A percentile compares a stretch with the other conserved stretches of the same genome.
These are phyloP conservation scores for Lasiurus borealis DNA, from an alignment of 2,113 vertebrate species.

Conservation along the genomic window DNA sequence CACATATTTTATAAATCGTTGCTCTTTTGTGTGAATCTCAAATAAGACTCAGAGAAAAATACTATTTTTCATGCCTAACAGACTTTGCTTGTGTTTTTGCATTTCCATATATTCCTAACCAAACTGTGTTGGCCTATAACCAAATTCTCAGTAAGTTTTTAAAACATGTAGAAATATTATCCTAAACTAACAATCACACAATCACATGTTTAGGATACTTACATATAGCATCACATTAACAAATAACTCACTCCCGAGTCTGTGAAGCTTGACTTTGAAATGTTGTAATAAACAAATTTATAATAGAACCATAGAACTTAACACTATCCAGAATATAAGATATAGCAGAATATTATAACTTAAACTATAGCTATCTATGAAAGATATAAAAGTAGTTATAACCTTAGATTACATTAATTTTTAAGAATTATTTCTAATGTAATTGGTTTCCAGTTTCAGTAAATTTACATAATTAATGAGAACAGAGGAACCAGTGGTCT, in stretches of 20 bases:
- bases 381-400: neutral
- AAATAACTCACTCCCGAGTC: neutral
- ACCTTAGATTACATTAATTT: neutral
- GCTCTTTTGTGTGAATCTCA: conserved; percentile 32
- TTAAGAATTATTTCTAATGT: neutral
- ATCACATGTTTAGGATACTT: neutral
- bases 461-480: neutral
- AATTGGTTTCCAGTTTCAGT: neutral
- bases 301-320: neutral
- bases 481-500: neutral
- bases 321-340: neutral
- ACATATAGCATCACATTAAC: neutral
- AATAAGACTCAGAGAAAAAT: neutral
- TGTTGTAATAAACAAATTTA: neutral
- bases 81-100: conserved; percentile 16
- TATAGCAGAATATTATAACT: neutral
- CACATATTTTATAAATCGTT: conserved; percentile 29
- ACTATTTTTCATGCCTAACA: conserved; percentile 25
- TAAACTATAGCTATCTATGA: neutral
- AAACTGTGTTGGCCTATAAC: neutral
- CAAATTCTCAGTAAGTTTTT: neutral
- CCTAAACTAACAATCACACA: neutral
- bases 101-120: neutral
- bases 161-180: neutral
- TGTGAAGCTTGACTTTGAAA: neutral